Conservation (phyloP, 2,113 vertebrate species). For the Perca schrenkii region DNA sequence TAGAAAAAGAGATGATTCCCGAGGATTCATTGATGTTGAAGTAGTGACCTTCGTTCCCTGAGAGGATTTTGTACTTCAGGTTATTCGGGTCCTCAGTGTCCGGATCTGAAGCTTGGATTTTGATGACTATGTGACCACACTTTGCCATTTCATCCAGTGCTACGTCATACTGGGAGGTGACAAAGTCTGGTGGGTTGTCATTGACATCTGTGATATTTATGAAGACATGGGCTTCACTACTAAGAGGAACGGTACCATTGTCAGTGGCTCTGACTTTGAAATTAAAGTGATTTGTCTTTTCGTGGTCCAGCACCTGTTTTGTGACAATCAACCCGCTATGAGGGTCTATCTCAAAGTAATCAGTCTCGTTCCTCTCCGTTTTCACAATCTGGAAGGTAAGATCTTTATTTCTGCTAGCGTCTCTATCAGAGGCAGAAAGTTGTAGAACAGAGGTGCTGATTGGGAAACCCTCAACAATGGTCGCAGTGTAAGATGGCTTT, state of each 20-base stretch:
- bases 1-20: constrained; percentile 94
- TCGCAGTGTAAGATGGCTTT: constrained; percentile 81
- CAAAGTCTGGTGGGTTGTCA: constrained; percentile 95
- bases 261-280: constrained; percentile 91
- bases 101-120: constrained; percentile 94
- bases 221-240: constrained; percentile 87
- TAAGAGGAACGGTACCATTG: constrained; percentile 87
- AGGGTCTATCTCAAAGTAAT: constrained; percentile 90
- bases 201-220: constrained; percentile 93
- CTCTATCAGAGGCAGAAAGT: constrained; percentile 88
- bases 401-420: constrained; percentile 90
- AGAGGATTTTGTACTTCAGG: constrained; percentile 93
- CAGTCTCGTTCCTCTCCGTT: constrained; percentile 83
- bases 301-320: constrained; percentile 89
- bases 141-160: constrained; percentile 93
- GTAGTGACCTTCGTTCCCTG: constrained; percentile 92
- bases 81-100: constrained; percentile 86
- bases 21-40: constrained; percentile 95
- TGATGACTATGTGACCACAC: constrained; percentile 94
- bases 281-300: constrained; percentile 86
- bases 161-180: constrained; percentile 88
- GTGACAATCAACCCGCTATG: constrained; percentile 90
- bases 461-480: constrained; percentile 88
- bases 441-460: constrained; percentile 88
- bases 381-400: constrained; percentile 89